phyloP scores from a whole-genome alignment of 2,113 vertebrate genomes.

The Peromyscus californicus region DNA sequence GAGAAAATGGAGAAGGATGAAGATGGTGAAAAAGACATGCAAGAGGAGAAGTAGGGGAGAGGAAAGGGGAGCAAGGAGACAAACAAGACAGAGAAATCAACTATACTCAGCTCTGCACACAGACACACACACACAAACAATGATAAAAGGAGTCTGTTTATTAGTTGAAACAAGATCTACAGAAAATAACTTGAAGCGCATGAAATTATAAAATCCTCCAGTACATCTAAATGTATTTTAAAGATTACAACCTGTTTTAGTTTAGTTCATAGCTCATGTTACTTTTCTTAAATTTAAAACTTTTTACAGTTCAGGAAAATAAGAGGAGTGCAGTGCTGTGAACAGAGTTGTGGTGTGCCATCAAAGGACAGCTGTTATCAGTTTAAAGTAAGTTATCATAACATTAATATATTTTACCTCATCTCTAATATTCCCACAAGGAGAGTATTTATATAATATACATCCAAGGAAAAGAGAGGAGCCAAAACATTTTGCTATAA shows the following conservation, averaged over 20 bases:
- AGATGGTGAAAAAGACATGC: background rate
- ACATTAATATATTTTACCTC: background rate
- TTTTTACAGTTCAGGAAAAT: background rate
- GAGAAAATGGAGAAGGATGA: background rate
- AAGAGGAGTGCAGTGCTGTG: background rate
- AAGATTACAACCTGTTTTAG: background rate
- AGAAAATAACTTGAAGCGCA: background rate
- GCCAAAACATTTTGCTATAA: background rate
- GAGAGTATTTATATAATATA: background rate
- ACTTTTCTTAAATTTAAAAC: background rate
- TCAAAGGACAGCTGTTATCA: background rate
- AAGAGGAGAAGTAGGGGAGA: background rate
- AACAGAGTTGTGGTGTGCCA: background rate
- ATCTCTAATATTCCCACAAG: background rate
- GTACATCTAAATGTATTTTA: background rate
- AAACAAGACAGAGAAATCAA: background rate
- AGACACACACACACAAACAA: background rate
- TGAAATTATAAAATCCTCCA: background rate
- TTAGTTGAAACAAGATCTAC: background rate
- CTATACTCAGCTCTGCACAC: background rate
- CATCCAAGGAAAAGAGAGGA: background rate
- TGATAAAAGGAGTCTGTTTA: background rate
- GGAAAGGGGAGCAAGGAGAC: accelerated
- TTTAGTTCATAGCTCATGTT: background rate
- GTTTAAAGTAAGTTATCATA: background rate